Evolutionary conservation across 2,888 invertebrate genomes (phyloP), one percentile per base, ranked within the genome.

Genomic region (Sphaerophoria taeniata): DNA sequence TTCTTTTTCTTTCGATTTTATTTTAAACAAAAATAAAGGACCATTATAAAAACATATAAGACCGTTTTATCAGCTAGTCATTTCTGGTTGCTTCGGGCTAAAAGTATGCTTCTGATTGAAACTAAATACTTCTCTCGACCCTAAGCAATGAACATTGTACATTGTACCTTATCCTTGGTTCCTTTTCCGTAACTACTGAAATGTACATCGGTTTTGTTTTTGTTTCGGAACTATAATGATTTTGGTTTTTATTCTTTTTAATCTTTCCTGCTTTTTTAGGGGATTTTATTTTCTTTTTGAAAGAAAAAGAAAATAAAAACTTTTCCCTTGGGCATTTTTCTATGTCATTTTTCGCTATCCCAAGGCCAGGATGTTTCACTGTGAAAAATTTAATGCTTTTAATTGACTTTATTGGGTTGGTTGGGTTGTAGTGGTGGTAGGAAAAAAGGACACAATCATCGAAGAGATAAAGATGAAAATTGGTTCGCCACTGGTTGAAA

Each of bases 401-500:
- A 85, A 85, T 85, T 85, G 85, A 85, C 85, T 85, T 76, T 73
- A 60, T 76, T 71, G 49, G n/a, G 12, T 9, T 24, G 24, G n/a
- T 11, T 9, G 43, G 43, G 3, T 9, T 6, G 0, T 9, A 3
- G 2, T 0, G 11, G 9, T 43, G 43, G 43, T 43, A 11, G 6
- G 43, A 43, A 3, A 12, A 43, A 9, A 11, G 3, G 43, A 43
- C 3, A 43, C 2, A 43, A 43, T 11, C 11, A 31, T 5, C 45
- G 14, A 6, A 5, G n/a, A 24, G n/a, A 12, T 14, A 24, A 5
- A 6, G 12, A 6, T 1, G n/a, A 4, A 24, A 4, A 4, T 14
- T 9, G 47, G 45, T 49, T 47, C 16, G 45, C 45, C 45, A 16
- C 33, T 34, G 7, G 79, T 60, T 61, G 70, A 73, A 73, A 69